These are phyloP conservation scores for Diplodus puntazzo DNA, from an alignment of 2,797 vertebrate species.

Conservation along the genomic window DNA sequence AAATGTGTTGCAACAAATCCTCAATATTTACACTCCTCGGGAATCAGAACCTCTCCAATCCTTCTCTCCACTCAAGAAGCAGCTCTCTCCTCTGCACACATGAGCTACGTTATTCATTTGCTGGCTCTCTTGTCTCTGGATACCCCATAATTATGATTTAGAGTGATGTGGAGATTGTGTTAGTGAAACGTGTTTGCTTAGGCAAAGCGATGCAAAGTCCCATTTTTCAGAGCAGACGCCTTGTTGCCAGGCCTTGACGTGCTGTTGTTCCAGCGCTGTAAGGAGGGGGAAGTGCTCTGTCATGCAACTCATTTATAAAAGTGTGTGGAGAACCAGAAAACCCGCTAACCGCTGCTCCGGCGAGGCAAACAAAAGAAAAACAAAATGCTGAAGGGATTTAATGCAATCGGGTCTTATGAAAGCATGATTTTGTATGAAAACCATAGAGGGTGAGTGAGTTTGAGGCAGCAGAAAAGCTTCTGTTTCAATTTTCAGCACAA, in stretches of 20 bases:
- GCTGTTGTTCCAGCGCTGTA: constrained; percentile 51
- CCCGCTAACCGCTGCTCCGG: constrained; percentile 1
- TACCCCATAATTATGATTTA: constrained; percentile 64
- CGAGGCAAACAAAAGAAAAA: constrained; percentile 32
- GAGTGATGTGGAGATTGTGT: constrained; percentile 53
- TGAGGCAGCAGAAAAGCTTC: background rate
- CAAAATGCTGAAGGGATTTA: constrained; percentile 8
- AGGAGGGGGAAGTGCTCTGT: constrained; percentile 46
- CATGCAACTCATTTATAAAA: constrained; percentile 60
- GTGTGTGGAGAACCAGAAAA: constrained; percentile 40
- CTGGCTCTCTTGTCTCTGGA: constrained; percentile 47
- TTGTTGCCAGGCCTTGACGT: constrained; percentile 59
- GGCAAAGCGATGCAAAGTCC: constrained; percentile 51
- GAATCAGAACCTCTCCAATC: constrained; percentile 3
- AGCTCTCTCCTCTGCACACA: constrained; percentile 28
- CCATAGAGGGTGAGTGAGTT: background rate
- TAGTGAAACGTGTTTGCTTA: constrained; percentile 68
- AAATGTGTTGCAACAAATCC: constrained; percentile 30
- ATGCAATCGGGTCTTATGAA: background rate
- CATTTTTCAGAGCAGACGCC: constrained; percentile 56
- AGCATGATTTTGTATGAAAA: constrained; percentile 9
- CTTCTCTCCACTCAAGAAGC: constrained; percentile 30
- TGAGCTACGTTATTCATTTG: constrained; percentile 39
- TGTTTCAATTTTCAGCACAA: constrained; percentile 18
- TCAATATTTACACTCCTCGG: constrained; percentile 23